Base-by-base conservation (phyloP, 2,797 vertebrate species). In the Sebastes steindachneri region DNA sequence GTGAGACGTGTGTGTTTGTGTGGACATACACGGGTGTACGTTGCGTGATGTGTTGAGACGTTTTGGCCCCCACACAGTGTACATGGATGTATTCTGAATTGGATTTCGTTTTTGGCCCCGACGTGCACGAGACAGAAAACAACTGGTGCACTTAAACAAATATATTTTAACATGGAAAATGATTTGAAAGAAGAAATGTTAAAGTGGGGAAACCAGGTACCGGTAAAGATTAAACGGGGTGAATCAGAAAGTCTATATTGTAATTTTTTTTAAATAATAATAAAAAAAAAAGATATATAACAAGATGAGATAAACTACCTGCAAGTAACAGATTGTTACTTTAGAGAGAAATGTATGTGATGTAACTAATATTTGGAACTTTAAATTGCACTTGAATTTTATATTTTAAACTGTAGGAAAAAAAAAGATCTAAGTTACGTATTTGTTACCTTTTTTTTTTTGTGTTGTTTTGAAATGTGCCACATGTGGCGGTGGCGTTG, bases 381-480 rank as follows among this genome's bases (percentile, higher is more conserved):
- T 96, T 95, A 96, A 96, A 96, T 97, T 96, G 96, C 95, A 96
- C 94, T 97, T 97, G 95, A 97, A 96, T 95, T 96, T 96, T 94
- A 88, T 96, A 94, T 95, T 95, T 93, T 94, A 92, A 94, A 92
- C 90, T 92, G 89, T 94, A 94, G 88, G 86, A 84, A 87, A 91
- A 88, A 82, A 89, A 93, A 85, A 90, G 72, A 86, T 87, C 75
- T 78, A 86, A 80, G 89, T 94, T 94, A 70, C 86, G 76, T 92
- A 77, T 90, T 91, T 90, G 87, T 90, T 92, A 84, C 84, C 86
- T 87, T 93, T 83, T 37, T 37, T 80, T 81, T 89, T 85, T 83
- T 95, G 89, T 95, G 89, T 95, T 93, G 90, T 95, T 94, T 91
- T 93, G 71, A 94, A 89, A 89, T 95, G 86, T 94, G 90, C 91